These are phyloP conservation scores for Lerema accius DNA, from an alignment of 1,140 invertebrate species.

Conservation along the genomic window DNA sequence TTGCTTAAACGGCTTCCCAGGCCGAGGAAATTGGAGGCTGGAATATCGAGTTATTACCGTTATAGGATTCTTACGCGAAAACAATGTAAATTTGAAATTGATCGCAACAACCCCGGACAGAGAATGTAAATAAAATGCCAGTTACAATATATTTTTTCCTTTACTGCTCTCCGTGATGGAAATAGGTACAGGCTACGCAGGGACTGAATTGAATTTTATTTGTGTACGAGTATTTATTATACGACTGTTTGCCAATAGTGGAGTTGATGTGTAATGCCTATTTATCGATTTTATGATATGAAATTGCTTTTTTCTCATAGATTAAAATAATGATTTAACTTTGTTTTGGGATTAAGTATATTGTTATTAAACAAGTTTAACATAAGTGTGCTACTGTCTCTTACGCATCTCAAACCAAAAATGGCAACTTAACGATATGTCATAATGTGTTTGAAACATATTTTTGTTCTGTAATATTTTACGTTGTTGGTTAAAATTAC, in stretches of 20 bases:
- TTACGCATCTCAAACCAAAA: no score
- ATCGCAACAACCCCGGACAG: conserved; percentile 6
- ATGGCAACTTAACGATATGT: no score
- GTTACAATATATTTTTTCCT: conserved; percentile 16
- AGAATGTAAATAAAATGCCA: conserved; percentile 14
- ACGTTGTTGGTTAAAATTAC: no score
- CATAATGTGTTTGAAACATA: no score
- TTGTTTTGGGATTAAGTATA: no score
- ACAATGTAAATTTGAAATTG: conserved; percentile 30
- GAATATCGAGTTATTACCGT: conserved; percentile 18
- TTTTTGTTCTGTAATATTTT: no score
- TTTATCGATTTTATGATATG: no score
- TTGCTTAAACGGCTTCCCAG: neutral
- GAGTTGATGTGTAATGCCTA: neutral
- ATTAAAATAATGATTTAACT: no score
- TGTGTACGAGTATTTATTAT: neutral
- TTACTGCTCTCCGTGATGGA: neutral
- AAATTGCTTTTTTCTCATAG: no score
- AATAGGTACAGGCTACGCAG: neutral
- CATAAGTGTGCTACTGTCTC: no score
- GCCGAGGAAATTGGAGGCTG: neutral
- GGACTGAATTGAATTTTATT: conserved; percentile 11
- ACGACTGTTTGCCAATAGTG: neutral
- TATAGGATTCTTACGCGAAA: conserved; percentile 8
- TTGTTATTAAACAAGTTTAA: no score